Evolutionary conservation across 2,113 vertebrate species (phyloP), one percentile per base, ranked within the genome.

Genomic region (Hypomesus transpacificus): DNA sequence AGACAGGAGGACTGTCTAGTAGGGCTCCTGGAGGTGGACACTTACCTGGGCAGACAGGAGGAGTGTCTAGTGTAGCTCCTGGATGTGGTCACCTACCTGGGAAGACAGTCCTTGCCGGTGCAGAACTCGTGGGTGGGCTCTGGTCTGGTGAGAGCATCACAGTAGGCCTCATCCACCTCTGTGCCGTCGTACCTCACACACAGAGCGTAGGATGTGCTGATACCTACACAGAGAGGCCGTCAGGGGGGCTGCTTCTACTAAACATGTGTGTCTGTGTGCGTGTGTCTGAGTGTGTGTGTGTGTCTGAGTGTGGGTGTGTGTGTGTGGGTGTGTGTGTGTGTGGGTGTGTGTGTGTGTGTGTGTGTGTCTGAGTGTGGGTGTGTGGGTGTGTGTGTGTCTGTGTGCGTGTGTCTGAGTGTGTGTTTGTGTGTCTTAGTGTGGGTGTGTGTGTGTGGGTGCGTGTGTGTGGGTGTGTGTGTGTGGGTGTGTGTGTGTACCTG

Each of bases 101-200:
- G 92, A 71, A 91, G 93, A 76, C 95, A 96, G 1, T 95, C 94
- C 77, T 95, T 93, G 54, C 95, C 95, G 0, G 90, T 88, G 79
- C 95, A 96, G 76, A 95, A 94, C 67, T 96, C 94, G 0, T 96
- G 94, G 3, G 93, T 95, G 24, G 94, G 94, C 73, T 95, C 94
- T 3, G 95, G 94, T 50, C 92, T 88, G 13, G 90, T 94, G 76
- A 95, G 61, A 60, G 95, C 91, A 74, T 96, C 94, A 2, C 95
- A 96, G 60, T 93, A 91, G 0, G 82, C 87, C 80, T 95, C 93
- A 9, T 95, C 94, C 3, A 95, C 94, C 71, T 95, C 94, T 39
- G 91, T 89, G 0, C 93, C 94, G 0, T 96, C 94, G 0, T 94
- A 95, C 0, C 90, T 93, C n/a, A 95, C 86, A 26, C 94, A 94